phyloP scores from a whole-genome alignment of 2,113 vertebrate species.

The Prionailurus bengalensis region DNA sequence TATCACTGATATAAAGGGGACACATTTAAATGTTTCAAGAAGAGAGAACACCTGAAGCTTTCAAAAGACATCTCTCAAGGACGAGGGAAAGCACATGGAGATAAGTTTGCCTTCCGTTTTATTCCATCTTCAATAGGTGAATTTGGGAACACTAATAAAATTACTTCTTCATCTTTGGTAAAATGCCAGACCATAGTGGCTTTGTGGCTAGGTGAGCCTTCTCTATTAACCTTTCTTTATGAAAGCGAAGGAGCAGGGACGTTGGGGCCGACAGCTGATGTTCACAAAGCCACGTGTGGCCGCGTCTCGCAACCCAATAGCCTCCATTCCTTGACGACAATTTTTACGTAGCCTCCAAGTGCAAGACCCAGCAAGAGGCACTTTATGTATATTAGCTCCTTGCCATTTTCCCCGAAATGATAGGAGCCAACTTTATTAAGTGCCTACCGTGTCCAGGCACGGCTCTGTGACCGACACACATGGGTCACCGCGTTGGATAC shows the following conservation, averaged over 20 bases:
- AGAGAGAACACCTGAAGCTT: background rate
- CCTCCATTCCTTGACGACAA: background rate
- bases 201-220: background rate
- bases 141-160: background rate
- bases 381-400: background rate
- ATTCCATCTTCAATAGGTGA: background rate
- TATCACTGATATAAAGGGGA: background rate
- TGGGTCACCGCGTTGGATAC: accelerated
- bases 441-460: accelerated
- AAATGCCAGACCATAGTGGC: background rate
- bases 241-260: background rate
- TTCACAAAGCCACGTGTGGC: background rate
- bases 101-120: background rate
- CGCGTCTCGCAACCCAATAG: background rate
- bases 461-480: accelerated
- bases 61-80: background rate
- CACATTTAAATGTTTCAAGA: background rate
- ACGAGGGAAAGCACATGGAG: background rate
- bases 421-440: background rate
- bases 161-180: background rate
- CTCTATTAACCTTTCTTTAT: background rate
- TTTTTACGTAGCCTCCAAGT: background rate
- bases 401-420: accelerated
- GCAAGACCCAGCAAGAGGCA: background rate
- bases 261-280: accelerated